These are phyloP conservation scores for Cyanocitta stelleri DNA, from an alignment of 2,113 vertebrate genomes.

Conservation along the genomic window DNA sequence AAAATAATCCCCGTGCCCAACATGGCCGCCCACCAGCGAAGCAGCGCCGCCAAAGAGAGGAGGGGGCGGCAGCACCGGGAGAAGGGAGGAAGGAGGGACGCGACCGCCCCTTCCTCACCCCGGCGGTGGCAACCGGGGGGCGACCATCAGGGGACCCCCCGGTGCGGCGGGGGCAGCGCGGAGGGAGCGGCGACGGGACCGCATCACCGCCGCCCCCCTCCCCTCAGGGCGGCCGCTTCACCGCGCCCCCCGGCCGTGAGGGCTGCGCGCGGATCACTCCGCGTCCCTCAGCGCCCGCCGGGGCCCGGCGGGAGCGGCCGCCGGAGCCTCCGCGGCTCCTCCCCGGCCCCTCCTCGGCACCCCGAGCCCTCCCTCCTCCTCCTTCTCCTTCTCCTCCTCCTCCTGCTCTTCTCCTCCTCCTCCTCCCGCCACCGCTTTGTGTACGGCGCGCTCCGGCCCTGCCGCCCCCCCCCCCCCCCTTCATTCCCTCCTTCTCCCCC, in stretches of 20 bases:
- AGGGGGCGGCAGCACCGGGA: background rate
- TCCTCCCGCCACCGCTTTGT: background rate
- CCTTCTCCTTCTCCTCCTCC: background rate
- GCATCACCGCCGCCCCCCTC: background rate
- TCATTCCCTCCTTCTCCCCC: background rate
- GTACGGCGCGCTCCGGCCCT: background rate
- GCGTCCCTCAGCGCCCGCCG: background rate
- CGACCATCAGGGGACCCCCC: background rate
- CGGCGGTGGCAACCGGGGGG: too few species aligned
- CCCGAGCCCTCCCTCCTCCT: background rate
- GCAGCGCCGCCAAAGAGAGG: background rate
- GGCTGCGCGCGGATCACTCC: background rate
- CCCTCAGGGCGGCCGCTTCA: background rate
- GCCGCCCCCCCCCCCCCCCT: background rate
- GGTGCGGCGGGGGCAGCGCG: background rate
- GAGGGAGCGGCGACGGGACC: background rate
- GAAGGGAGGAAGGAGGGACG: background rate
- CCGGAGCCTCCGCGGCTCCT: background rate
- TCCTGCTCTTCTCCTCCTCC: background rate
- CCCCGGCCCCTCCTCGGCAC: background rate
- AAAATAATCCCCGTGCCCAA: constrained; percentile 71
- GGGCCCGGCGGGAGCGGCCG: background rate
- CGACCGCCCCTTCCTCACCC: background rate
- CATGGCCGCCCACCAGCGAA: constrained; percentile 67
- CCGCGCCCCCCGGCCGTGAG: background rate